A percentile compares a stretch with the other conserved stretches of the same genome.
Evolutionary conservation across 2,113 vertebrate genomes (phyloP).

Genomic region (Pionites leucogaster): DNA sequence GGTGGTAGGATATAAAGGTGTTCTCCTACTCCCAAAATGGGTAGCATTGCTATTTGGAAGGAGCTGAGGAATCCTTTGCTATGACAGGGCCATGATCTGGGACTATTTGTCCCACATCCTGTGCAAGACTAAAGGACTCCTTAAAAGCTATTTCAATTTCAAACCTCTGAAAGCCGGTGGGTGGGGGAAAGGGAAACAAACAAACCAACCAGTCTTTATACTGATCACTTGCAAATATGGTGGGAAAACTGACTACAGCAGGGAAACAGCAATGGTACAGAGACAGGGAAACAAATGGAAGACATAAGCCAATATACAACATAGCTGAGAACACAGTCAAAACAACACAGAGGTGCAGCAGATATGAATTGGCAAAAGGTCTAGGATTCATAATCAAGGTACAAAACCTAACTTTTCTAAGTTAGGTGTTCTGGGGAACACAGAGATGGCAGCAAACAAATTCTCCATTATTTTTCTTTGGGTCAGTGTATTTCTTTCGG

Average conservation of each 20-base stretch:
- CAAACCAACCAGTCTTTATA: background rate
- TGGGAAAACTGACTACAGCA: background rate
- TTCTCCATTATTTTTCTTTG: background rate
- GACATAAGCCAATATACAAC: accelerated
- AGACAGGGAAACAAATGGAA: background rate
- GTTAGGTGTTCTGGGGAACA: background rate
- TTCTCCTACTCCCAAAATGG: background rate
- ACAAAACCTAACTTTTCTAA: background rate
- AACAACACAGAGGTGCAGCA: background rate
- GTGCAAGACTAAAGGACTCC: background rate
- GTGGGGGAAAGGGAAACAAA: background rate
- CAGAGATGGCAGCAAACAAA: background rate
- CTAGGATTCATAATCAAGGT: background rate
- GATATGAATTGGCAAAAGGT: background rate
- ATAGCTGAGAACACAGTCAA: background rate
- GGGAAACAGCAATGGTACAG: background rate
- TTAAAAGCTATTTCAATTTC: background rate
- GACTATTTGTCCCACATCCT: background rate
- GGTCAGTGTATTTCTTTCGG: background rate
- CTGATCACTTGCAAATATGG: background rate
- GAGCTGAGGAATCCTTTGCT: background rate
- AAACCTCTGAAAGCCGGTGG: background rate
- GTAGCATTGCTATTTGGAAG: background rate
- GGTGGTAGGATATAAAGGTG: background rate
- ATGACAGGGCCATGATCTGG: background rate